Percentiles rank a stretch among this genome's conserved stretches.
These are phyloP conservation scores for Gryon sp. DNA, from an alignment of 1,140 invertebrate genomes.

Conservation along the genomic window DNA sequence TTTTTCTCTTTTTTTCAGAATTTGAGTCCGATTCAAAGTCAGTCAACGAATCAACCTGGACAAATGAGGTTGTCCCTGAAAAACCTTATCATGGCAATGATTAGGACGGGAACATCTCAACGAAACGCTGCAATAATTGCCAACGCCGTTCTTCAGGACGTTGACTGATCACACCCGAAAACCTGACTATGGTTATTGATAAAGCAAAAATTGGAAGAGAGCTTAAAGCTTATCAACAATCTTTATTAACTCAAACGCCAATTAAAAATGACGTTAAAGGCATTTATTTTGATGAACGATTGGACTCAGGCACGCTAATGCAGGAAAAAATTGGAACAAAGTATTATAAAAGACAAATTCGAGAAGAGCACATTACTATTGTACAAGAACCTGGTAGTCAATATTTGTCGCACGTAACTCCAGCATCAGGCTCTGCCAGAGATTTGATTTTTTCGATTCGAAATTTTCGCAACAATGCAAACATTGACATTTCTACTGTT, in stretches of 20 bases:
- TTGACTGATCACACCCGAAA: slow-evolving; percentile 16
- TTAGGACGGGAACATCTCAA: slow-evolving; percentile 7
- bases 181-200: slow-evolving; percentile 25
- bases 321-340: slow-evolving; percentile 61
- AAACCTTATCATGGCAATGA: slow-evolving; percentile 7
- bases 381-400: slow-evolving; percentile 59
- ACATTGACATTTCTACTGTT: slow-evolving; percentile 16
- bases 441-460: slow-evolving; percentile 50
- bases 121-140: slow-evolving; percentile 22
- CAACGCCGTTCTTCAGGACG: slow-evolving; percentile 18
- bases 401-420: slow-evolving; percentile 59
- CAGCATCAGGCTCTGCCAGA: slow-evolving; percentile 42
- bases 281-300: slow-evolving; percentile 58
- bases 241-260: slow-evolving; percentile 14
- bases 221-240: not conserved
- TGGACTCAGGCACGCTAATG: slow-evolving; percentile 58
- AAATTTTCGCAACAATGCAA: no score
- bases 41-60: slow-evolving; percentile 6
- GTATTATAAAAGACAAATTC: slow-evolving; percentile 41
- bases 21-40: no score
- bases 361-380: slow-evolving; percentile 63
- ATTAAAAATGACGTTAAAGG: not conserved
- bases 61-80: slow-evolving; percentile 9
- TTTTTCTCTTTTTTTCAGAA: slow-evolving; percentile 6
- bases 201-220: slow-evolving; percentile 29